Evolutionary conservation across 2,113 vertebrate genomes (phyloP).

Genomic region (Ictalurus punctatus): DNA sequence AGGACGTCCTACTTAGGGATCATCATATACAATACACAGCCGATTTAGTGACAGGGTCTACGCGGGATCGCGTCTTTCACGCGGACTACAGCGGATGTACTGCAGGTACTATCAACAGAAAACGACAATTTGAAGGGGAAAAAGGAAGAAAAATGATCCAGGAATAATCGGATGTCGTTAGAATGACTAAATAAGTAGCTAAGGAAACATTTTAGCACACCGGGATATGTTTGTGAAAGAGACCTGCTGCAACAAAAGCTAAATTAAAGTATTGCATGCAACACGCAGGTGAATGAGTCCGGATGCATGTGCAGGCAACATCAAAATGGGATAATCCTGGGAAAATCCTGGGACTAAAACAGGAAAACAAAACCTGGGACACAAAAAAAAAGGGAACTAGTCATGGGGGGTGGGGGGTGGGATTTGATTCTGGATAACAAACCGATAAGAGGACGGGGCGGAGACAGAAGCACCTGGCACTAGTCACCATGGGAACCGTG

Average conservation of each 20-base stretch:
- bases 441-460: not conserved
- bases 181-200: not conserved
- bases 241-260: not conserved
- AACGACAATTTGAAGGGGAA: not conserved
- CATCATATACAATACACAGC: not conserved
- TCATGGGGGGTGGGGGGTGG: too few species aligned
- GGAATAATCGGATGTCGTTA: not conserved
- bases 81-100: not conserved
- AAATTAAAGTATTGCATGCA: not conserved
- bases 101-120: not conserved
- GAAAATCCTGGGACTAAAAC: not conserved
- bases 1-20: not conserved
- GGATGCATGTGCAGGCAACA: too few species aligned
- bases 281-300: not conserved
- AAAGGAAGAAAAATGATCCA: too few species aligned
- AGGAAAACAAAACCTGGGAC: not conserved
- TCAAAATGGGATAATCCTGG: not conserved
- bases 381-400: not conserved
- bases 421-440: not conserved
- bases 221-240: too few species aligned
- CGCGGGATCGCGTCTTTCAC: not conserved
- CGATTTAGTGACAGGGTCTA: not conserved
- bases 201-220: not conserved
- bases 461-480: not conserved
- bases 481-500: not conserved